Base-by-base conservation (phyloP, 2,113 vertebrate species). In the Clupea harengus region DNA sequence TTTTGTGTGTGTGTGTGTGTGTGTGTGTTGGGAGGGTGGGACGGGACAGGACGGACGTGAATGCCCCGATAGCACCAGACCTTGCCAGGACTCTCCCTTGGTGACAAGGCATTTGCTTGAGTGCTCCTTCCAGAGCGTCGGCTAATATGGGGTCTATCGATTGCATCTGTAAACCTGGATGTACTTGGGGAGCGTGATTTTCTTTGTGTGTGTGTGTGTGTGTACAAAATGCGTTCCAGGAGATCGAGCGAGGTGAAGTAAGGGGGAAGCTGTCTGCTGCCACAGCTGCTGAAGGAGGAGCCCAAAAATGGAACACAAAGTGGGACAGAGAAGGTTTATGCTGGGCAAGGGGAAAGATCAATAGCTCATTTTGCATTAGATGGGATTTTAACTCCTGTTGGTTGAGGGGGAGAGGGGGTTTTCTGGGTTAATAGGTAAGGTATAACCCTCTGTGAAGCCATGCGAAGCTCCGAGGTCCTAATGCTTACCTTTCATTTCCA, bases 121-220 rank as follows among this genome's bases (percentile, higher is more conserved):
- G 18, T 78, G 87, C 82, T 87, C 86, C 83, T 82, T 82, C 52
- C 81, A 67, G 39, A 39, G 83, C 86, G 85, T 18, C 45, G 28
- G 82, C 50, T 88, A 90, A 89, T 89, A 88, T 45, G 49, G 54
- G 85, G 86, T 82, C 85, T 84, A 89, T 89, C 81, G 81, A 89
- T 89, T 88, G 83, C 49, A 83, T 88, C 88, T 83, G 84, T 87
- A 84, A 85, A 87, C 81, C 49, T 54, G 28, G 44, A 87, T 86
- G 86, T 85, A 84, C 64, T 85, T 86, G 81, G 1, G 11, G 46
- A 78, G 18, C 54, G 52, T 45, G 13, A 83, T 67, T 80, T 78
- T 86, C 67, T 15, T 83, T 50, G 11, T 54, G 11, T 54, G 11
- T 39, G 32, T 75, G 67, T 25, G 64, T 7, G 64, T 67, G 64